Percentiles rank a stretch among this genome's conserved stretches.
phyloP scores from a whole-genome alignment of 2,888 invertebrate genomes.

The Oxycera nigricornis region DNA sequence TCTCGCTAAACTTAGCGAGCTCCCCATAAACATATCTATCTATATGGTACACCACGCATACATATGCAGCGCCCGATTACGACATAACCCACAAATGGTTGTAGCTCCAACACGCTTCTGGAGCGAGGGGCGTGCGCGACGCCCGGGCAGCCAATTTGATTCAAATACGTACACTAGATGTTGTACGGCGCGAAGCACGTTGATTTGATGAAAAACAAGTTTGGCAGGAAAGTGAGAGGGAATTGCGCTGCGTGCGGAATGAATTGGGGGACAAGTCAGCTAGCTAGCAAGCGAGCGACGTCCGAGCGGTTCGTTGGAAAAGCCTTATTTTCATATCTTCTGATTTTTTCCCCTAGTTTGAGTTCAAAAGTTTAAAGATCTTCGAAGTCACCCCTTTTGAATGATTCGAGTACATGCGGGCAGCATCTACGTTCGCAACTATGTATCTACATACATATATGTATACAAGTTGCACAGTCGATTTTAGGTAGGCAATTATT shows the following conservation, averaged over 20 bases:
- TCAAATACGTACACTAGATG: background rate
- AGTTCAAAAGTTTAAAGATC: constrained; percentile 27
- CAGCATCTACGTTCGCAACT: no score
- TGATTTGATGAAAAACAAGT: constrained; percentile 53
- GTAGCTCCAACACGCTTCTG: background rate
- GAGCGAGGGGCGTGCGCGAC: background rate
- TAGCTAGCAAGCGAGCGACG: background rate
- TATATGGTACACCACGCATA: constrained; percentile 32
- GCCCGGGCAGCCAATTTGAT: background rate
- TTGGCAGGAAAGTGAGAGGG: constrained; percentile 63
- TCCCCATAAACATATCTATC: constrained; percentile 42
- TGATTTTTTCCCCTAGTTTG: constrained; percentile 14
- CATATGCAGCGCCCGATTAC: constrained; percentile 15
- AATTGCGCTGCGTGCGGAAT: constrained; percentile 43
- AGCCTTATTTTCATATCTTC: constrained; percentile 12
- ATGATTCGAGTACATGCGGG: no score
- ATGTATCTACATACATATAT: no score
- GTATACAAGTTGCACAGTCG: no score
- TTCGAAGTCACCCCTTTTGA: background rate
- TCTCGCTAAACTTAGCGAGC: constrained; percentile 49
- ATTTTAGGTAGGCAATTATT: no score
- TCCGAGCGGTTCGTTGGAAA: constrained; percentile 5
- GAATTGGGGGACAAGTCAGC: constrained; percentile 29
- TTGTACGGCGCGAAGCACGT: background rate
- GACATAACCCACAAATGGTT: constrained; percentile 23